Base-by-base conservation (phyloP, 2,113 vertebrate genomes). In the Chaetura pelagica region DNA sequence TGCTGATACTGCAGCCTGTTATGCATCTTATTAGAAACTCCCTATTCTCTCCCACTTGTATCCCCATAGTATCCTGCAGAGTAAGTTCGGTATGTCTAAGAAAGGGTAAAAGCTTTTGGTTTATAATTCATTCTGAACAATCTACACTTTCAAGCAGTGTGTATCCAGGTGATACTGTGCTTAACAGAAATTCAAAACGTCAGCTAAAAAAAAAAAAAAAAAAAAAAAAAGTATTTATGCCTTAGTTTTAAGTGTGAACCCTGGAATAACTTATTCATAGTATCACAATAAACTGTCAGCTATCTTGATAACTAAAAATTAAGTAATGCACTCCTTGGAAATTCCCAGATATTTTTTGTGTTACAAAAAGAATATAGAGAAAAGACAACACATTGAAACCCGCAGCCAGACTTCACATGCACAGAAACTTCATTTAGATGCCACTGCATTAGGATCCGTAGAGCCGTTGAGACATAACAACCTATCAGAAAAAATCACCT, bases 251-350 rank as follows among this genome's bases (percentile, higher is more conserved):
- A 81, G 61, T 46, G 26, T 81, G 83, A 97, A 81, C 34, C 30
- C 35, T 79, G 71, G 57, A 96, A 97, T 96, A 97, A 97, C 95
- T 95, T 96, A 97, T 97, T 93, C 94, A 72, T 44, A 24, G 66
- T 91, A 93, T 44, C 57, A 64, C 84, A 87, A 69, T 91, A 80
- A 90, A 82, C 84, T 95, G 94, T 93, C 96, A 97, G 68, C 84
- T 81, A 54, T 40, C 89, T 40, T 96, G 97, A 97, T 95, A 97
- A 87, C 86, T 81, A 40, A 95, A 95, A 96, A 94, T 93, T 95
- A 96, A 94, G 77, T 86, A 84, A 58, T 89, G 59, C 46, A 44
- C 67, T 93, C 68, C 71, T 78, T 83, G 72, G 68, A 96, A 96
- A 95, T 81, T 90, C 79, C 67, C 59, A 86, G 91, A 91, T 85